Percentiles rank a stretch among this genome's conserved stretches.
These are phyloP conservation scores for Norana najaformis DNA, from an alignment of 2,888 invertebrate genomes.

Conservation along the genomic window DNA sequence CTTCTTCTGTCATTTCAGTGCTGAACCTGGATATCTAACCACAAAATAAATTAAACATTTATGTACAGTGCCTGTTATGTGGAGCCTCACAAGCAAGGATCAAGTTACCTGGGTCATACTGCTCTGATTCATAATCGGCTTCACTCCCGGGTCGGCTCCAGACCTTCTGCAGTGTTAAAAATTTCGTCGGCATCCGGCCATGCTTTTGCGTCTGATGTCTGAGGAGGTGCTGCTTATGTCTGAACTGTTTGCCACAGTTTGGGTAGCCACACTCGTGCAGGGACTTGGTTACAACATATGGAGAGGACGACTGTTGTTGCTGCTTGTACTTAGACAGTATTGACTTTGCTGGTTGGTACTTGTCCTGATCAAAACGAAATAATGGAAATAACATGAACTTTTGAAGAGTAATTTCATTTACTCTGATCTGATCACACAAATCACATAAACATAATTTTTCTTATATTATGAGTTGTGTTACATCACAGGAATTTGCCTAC, in stretches of 20 bases:
- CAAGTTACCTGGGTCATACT: conserved; percentile 20
- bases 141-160: conserved; percentile 7
- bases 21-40: no score
- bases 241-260: conserved; percentile 27
- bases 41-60: background rate
- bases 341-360: conserved; percentile 24
- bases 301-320: background rate
- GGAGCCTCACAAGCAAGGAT: background rate
- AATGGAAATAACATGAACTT: no score
- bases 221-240: conserved; percentile 31
- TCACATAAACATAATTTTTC: no score
- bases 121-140: background rate
- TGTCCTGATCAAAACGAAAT: conserved; percentile 4
- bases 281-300: conserved; percentile 17
- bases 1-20: background rate
- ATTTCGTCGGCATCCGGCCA: conserved; percentile 23
- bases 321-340: background rate
- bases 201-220: conserved; percentile 32
- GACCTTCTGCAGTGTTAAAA: conserved; percentile 5
- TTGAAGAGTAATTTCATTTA: conserved; percentile 1
- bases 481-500: background rate
- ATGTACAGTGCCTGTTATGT: background rate
- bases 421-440: no score
- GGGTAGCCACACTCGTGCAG: conserved; percentile 34
- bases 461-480: background rate